A percentile compares a stretch with the other conserved stretches of the same genome.
phyloP scores from a whole-genome alignment of 1,140 invertebrate genomes.

The Zeugodacus cucurbitae region DNA sequence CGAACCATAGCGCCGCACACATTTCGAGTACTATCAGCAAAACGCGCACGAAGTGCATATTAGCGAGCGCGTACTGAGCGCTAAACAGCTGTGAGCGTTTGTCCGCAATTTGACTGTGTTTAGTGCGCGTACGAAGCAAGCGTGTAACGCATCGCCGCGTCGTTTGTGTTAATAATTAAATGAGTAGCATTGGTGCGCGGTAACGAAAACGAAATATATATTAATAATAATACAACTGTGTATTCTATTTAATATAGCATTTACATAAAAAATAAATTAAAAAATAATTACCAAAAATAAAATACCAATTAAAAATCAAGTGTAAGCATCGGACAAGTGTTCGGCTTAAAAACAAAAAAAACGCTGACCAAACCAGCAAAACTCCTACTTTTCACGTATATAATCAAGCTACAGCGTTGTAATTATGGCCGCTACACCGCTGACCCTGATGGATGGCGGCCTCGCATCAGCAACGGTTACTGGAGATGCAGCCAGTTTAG shows the following conservation, averaged over 20 bases:
- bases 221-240: neutral
- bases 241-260: neutral
- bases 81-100: neutral
- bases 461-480: neutral
- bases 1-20: neutral
- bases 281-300: neutral
- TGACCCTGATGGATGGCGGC: slow-evolving; percentile 32
- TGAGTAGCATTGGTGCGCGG: neutral
- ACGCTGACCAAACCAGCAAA: neutral
- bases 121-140: slow-evolving; percentile 19
- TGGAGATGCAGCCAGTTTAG: neutral
- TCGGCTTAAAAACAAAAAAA: no score
- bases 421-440: slow-evolving; percentile 29
- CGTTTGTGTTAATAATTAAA: neutral
- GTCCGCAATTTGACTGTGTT: neutral
- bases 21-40: neutral
- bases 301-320: neutral
- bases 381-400: neutral
- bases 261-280: neutral
- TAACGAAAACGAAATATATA: neutral
- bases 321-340: neutral
- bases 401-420: neutral
- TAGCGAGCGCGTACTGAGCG: neutral
- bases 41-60: neutral
- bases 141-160: neutral